Evolutionary conservation across 2,888 invertebrate species (phyloP), one percentile per base, ranked within the genome.

Genomic region (Sphinx pinastri): DNA sequence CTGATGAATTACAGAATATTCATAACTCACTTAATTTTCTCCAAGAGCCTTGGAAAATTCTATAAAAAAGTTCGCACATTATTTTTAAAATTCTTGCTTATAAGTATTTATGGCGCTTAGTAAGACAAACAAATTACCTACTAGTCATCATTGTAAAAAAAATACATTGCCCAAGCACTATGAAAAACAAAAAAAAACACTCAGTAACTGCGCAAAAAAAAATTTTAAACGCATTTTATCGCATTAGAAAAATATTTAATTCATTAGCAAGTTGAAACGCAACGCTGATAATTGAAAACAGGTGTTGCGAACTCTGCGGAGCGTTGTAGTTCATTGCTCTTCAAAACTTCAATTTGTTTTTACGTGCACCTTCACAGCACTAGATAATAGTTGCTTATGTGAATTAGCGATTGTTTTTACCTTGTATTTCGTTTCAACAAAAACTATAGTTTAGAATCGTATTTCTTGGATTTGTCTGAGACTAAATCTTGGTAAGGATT

Each of bases 251-350:
- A 19, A 55, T 55, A 60, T 16, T 16, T 47, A 45, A 38, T 45
- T n/a, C 60, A 60, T 45, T n/a, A n/a, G 14, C 45, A 16, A 45
- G 5, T 11, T 14, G 10, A 59, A n/a, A 14, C 11, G 14, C 10
- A 16, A 31, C 14, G 12, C 38, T n/a, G 45, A 63, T 47, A 54
- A 67, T 52, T n/a, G 68, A 74, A 72, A 70, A 72, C 71, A 72
- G 63, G 68, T 70, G 58, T 68, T 59, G 58, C 68, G 55, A 16
- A 74, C 70, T 47, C 19, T 8, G 67, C 73, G 60, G 16, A 59
- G 68, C 70, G 67, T 71, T 68, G 68, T 71, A 72, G 83, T 77
- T 81, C 82, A 81, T 73, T 71, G 82, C 74, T 74, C 82, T 75
- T 72, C 67, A 70, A 72, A 71, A 75, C 16, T 79, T 79, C 70